A percentile compares a stretch with the other conserved stretches of the same genome.
Conservation (phyloP, 2,797 vertebrate genomes). For the Parauchenoglanis ngamensis region DNA sequence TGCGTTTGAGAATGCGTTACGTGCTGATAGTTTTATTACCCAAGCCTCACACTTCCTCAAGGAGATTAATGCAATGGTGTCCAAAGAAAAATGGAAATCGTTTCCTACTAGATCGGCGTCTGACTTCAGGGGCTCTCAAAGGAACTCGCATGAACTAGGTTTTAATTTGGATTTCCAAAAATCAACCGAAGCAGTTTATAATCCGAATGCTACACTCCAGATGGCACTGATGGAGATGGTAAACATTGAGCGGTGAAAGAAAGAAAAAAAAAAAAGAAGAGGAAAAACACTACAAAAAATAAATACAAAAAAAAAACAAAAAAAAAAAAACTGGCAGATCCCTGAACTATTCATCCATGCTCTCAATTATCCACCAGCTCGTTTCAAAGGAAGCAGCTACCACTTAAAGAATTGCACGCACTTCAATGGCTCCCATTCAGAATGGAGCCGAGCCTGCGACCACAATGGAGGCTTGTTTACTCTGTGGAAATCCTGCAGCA, state of each 20-base stretch:
- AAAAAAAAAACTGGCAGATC: not conserved
- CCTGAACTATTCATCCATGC: conserved; percentile 34
- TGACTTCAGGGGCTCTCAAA: not conserved
- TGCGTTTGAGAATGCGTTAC: not conserved
- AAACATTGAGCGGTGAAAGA: not conserved
- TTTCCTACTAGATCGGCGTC: not conserved
- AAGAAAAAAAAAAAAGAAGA: not conserved
- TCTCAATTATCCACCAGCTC: conserved; percentile 46
- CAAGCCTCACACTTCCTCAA: not conserved
- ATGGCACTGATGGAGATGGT: conserved; percentile 17
- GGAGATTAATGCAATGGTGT: not conserved
- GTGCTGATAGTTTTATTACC: not conserved
- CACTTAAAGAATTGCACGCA: conserved; percentile 47
- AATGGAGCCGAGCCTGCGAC: conserved; percentile 32
- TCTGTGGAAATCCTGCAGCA: conserved; percentile 45
- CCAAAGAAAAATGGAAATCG: not conserved
- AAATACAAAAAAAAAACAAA: not conserved
- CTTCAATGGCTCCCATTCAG: conserved; percentile 47
- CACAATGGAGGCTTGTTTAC: conserved; percentile 49
- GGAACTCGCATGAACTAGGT: not conserved
- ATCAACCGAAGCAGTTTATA: not conserved
- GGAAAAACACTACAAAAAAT: not conserved
- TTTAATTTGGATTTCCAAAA: not conserved
- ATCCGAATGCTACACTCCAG: not conserved
- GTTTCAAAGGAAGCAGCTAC: conserved; percentile 50